These are phyloP conservation scores for Lichenostomus cassidix DNA, from an alignment of 2,113 vertebrate genomes.

Conservation along the genomic window DNA sequence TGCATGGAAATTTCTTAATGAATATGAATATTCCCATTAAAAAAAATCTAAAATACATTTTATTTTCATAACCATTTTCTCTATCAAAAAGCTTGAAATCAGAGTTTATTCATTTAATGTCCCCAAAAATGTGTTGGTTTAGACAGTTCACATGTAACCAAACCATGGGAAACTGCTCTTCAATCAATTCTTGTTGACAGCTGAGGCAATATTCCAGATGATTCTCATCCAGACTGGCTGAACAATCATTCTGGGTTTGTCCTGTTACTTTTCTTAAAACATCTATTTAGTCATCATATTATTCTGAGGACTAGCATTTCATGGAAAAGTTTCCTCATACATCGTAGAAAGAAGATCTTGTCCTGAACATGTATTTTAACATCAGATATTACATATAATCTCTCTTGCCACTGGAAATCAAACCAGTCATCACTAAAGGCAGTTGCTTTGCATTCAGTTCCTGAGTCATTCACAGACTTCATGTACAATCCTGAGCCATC, in stretches of 20 bases:
- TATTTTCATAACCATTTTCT: not conserved
- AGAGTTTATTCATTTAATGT: not conserved
- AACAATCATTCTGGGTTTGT: not conserved
- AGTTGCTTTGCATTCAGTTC: not conserved
- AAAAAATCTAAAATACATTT: rapidly evolving
- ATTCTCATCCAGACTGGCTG: not conserved
- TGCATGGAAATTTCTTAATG: not conserved
- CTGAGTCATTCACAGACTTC: not conserved
- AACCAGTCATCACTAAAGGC: not conserved
- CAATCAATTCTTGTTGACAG: not conserved
- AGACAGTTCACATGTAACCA: not conserved
- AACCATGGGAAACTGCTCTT: not conserved
- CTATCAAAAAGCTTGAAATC: not conserved
- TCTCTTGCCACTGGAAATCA: not conserved
- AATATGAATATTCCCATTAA: not conserved
- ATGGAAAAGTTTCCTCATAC: not conserved
- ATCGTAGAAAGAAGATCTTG: not conserved
- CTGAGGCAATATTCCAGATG: not conserved
- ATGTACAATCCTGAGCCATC: not conserved
- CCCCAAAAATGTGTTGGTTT: not conserved
- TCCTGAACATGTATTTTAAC: not conserved
- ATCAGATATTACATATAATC: not conserved
- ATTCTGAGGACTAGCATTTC: not conserved
- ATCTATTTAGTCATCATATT: not conserved
- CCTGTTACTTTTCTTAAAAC: not conserved